Evolutionary conservation across 2,888 invertebrate genomes (phyloP), one percentile per base, ranked within the genome.

Genomic region (Clusia tigrina): DNA sequence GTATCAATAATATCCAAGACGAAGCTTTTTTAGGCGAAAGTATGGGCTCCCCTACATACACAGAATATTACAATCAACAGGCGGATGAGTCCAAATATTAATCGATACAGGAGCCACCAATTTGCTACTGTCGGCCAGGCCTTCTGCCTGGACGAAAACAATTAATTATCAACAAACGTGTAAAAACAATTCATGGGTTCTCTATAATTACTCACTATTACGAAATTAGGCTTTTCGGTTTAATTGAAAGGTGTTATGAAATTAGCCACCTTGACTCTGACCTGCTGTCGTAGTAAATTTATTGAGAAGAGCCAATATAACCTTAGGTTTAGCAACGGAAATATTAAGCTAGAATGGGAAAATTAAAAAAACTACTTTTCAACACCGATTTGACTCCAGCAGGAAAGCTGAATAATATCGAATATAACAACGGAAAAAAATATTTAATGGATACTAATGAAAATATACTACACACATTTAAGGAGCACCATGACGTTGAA

Each of bases 51-150:
- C 32, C 32, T 12, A 32, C 32, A 32, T 32, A 32, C 12, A 32
- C 32, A 32, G 12, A 32, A 6, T 6, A 32, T 6, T 48, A 5
- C n/a, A 48, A 17, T 10, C 23, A 18, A 22, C n/a, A 58, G 25
- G 25, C 17, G 25, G 2, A 46, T 58, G 9, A 46, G 46, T 38
- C 42, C 17, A 15, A 46, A 46, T 58, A n/a, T n/a, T n/a, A n/a
- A n/a, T n/a, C n/a, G n/a, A n/a, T n/a, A n/a, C n/a, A n/a, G n/a
- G n/a, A n/a, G 42, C 46, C 20, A 38, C 23, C 54, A 17, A 51
- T 37, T 52, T 64, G 64, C 46, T 60, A 62, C 51, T 64, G 57
- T 60, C 61, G 32, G 38, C 48, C 46, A 10, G 48, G 51, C 23
- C 58, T 59, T 23, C 48, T n/a, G n/a, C n/a, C n/a, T n/a, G n/a